Evolutionary conservation across 2,797 vertebrate species (phyloP).

Genomic region (Eulemur coronatus): DNA sequence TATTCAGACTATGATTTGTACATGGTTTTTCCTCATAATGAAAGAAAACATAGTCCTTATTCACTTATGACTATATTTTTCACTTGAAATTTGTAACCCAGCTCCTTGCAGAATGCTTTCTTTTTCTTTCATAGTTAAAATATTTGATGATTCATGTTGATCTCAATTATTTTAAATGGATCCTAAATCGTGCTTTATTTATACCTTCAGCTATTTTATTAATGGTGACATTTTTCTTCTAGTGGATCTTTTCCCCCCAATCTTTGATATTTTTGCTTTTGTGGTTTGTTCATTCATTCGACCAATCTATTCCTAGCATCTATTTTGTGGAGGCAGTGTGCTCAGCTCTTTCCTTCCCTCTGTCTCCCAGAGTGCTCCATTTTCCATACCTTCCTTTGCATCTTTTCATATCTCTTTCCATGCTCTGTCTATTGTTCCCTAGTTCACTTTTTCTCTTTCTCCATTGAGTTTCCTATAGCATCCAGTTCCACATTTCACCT

Average conservation of each 20-base stretch:
- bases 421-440: not conserved
- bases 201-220: not conserved
- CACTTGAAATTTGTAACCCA: not conserved
- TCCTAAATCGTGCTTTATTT: not conserved
- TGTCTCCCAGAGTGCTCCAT: not conserved
- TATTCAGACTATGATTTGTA: not conserved
- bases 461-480: not conserved
- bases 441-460: not conserved
- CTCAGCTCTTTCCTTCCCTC: not conserved
- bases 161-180: slow-evolving; percentile 4
- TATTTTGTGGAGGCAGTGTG: not conserved
- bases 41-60: not conserved
- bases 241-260: not conserved
- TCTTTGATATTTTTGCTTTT: not conserved
- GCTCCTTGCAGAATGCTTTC: not conserved
- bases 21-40: not conserved
- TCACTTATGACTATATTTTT: not conserved
- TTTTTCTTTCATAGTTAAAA: slow-evolving; percentile 12
- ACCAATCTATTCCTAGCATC: not conserved
- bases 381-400: not conserved
- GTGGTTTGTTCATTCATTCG: not conserved
- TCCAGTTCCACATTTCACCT: not conserved
- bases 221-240: slow-evolving; percentile 23
- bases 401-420: not conserved
- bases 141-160: not conserved